Percentiles rank a stretch among this genome's conserved stretches.
phyloP scores from a whole-genome alignment of 2,888 invertebrate genomes.

The Tuberolachnus salignus region DNA sequence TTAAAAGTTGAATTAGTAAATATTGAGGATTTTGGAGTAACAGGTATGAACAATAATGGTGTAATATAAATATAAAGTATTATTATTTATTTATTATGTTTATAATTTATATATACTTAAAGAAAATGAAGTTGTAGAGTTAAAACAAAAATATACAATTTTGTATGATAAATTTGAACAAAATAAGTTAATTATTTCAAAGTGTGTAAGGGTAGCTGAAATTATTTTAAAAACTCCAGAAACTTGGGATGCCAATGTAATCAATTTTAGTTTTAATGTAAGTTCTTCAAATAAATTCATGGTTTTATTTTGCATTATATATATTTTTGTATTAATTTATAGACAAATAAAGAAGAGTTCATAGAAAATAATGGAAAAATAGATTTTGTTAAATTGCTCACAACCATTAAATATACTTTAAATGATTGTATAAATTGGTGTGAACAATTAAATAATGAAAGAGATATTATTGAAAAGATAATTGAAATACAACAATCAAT shows the following conservation, averaged over 20 bases:
- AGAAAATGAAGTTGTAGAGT: conserved; percentile 40
- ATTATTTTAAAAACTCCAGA: conserved; percentile 40
- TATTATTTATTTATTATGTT: neutral
- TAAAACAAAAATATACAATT: conserved; percentile 27
- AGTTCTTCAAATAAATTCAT: neutral
- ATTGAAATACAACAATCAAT: conserved; percentile 10
- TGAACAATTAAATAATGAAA: conserved; percentile 24
- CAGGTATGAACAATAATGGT: conserved; percentile 20
- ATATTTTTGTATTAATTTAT: conserved; percentile 7
- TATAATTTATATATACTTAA: neutral
- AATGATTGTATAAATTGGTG: conserved; percentile 31
- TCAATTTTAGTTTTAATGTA: conserved; percentile 32
- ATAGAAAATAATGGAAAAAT: conserved; percentile 19
- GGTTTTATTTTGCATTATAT: neutral
- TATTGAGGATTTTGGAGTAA: conserved; percentile 25
- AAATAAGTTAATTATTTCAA: conserved; percentile 26
- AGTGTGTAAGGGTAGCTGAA: conserved; percentile 23
- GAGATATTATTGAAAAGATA: neutral
- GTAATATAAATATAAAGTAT: neutral
- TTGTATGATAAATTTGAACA: conserved; percentile 21
- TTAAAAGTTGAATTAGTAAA: conserved; percentile 37
- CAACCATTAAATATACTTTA: conserved; percentile 21
- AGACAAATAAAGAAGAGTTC: conserved; percentile 24
- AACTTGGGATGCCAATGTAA: conserved; percentile 13
- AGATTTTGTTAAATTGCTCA: conserved; percentile 27